Evolutionary conservation across 2,888 invertebrate genomes (phyloP).

Genomic region (Orthonevra nobilis): DNA sequence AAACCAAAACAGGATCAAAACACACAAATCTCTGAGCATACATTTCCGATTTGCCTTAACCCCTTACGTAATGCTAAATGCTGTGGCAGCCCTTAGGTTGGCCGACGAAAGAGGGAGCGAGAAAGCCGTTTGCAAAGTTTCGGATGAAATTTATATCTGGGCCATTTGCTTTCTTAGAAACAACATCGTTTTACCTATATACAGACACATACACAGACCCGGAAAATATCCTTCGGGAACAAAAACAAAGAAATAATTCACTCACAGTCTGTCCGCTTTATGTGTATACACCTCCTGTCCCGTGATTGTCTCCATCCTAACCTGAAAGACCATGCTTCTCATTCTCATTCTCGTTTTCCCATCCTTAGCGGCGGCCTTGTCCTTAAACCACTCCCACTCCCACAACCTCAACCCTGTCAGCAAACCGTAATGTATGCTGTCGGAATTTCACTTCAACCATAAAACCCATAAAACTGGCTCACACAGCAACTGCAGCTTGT

Average conservation of each 20-base stretch:
- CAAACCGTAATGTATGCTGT: constrained; percentile 68
- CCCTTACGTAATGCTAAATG: constrained; percentile 68
- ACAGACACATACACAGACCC: constrained; percentile 29
- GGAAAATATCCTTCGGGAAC: constrained; percentile 58
- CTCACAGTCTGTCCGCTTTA: constrained; percentile 65
- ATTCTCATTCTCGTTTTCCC: no score
- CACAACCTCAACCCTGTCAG: constrained; percentile 41
- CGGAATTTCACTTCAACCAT: constrained; percentile 70
- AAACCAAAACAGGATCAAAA: constrained; percentile 70
- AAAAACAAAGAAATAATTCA: constrained; percentile 70
- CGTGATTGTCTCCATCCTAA: constrained; percentile 55
- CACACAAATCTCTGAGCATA: constrained; percentile 68
- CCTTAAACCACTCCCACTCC: not conserved
- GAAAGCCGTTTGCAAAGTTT: constrained; percentile 28
- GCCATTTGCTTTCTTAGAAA: constrained; percentile 67
- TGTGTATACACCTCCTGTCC: constrained; percentile 56
- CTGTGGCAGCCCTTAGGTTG: constrained; percentile 53
- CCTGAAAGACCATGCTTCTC: constrained; percentile 53
- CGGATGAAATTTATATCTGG: constrained; percentile 67
- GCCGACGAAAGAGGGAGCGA: not conserved
- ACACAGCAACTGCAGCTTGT: constrained; percentile 63
- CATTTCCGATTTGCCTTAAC: constrained; percentile 68
- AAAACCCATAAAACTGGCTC: constrained; percentile 70
- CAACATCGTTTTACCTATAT: constrained; percentile 30
- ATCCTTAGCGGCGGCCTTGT: no score